Evolutionary conservation across 2,113 vertebrate genomes (phyloP), one percentile per base, ranked within the genome.

Genomic region (Diadophis punctatus): DNA sequence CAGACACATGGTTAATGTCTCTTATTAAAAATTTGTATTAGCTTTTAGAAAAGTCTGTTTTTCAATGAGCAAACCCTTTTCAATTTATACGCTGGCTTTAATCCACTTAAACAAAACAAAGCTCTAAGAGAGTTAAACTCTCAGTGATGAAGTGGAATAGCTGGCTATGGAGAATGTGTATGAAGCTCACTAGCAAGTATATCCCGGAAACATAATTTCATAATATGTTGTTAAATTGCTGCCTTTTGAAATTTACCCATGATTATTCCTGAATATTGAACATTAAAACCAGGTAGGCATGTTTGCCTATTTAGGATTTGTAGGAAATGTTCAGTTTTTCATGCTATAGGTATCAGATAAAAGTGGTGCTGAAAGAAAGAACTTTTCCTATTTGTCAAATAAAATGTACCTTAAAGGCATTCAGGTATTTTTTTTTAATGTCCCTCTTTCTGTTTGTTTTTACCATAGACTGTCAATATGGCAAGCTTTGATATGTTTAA

Each of bases 161-260:
- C 93, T 96, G 92, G 74, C 89, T 96, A 96, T 91, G 93, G 93
- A 94, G 93, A 34, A 43, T 94, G 94, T 96, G 95, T 94, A 92
- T 49, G 91, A 89, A 80, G 91, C 93, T 95, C 94, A 93, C 95
- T 95, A 93, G 91, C 90, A 88, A 80, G 34, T 92, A 58, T 55
- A 16, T 93, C 91, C 60, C 14, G 58, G 88, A 85, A 91, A 52
- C 88, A 53, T 90, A 89, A 94, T 95, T 92, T 96, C 95, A 93
- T 94, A 89, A 34, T 89, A 95, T 93, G 93, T 94, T 93, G 87
- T 94, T 91, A 39, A 93, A 95, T 93, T 87, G 43, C 0, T 87
- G 91, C 25, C 49, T 43, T 87, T 94, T 91, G 86, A 86, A 94
- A 92, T 93, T 95, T 92, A 95, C 92, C 74, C 51, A 22, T 95